A percentile compares a stretch with the other conserved stretches of the same genome.
Conservation (phyloP, 2,113 vertebrate genomes). For the Oceanodroma tethys region DNA sequence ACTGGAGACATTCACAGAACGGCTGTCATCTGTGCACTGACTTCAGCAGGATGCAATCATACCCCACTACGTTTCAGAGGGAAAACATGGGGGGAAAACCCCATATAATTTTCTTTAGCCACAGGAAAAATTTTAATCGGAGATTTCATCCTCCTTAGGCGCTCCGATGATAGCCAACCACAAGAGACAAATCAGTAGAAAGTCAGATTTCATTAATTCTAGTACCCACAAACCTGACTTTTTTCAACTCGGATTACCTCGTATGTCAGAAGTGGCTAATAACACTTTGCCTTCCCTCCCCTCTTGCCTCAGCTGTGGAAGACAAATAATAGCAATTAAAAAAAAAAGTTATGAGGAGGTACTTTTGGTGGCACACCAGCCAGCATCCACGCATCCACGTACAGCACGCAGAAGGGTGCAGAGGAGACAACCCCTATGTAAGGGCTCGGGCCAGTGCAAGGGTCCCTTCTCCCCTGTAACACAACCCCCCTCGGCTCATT, state of each 20-base stretch:
- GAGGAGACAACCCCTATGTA: not conserved
- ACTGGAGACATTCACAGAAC: not conserved
- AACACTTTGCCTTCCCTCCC: not conserved
- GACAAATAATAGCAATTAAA: not conserved
- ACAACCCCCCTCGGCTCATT: accelerated
- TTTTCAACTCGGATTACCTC: not conserved
- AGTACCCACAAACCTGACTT: not conserved
- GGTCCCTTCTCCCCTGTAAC: not conserved
- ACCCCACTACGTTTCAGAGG: not conserved
- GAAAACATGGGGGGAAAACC: not conserved
- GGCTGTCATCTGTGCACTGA: accelerated
- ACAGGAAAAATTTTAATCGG: not conserved
- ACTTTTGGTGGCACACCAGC: not conserved
- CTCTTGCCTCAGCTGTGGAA: not conserved
- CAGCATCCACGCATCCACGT: accelerated
- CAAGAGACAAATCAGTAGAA: not conserved
- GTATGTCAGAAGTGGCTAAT: not conserved
- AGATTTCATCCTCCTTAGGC: not conserved
- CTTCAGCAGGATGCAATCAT: not conserved
- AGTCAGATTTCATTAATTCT: not conserved
- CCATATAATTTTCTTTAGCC: not conserved
- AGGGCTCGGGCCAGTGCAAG: not conserved
- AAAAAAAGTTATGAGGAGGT: not conserved
- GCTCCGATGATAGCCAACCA: not conserved
- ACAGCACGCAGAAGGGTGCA: not conserved